These are phyloP conservation scores for Perognathus longimembris DNA, from an alignment of 2,113 vertebrate genomes.

Conservation along the genomic window DNA sequence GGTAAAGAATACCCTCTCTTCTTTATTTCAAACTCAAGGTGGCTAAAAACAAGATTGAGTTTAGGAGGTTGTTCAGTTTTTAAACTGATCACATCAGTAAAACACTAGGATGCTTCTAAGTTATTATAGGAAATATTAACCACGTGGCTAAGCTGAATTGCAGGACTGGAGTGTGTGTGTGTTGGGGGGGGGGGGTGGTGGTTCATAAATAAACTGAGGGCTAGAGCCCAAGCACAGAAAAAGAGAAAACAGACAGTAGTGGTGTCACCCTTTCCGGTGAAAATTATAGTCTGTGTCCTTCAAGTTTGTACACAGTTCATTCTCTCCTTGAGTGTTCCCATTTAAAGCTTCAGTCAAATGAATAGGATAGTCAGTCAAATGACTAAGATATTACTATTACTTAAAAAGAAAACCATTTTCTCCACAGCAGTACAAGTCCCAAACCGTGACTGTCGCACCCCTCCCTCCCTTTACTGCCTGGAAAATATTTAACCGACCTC, in stretches of 20 bases:
- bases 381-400: slow-evolving; percentile 40
- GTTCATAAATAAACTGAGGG: slow-evolving; percentile 6
- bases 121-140: slow-evolving; percentile 27
- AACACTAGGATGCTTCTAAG: slow-evolving; percentile 22
- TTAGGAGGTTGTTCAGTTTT: slow-evolving; percentile 9
- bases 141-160: not conserved
- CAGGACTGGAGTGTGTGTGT: not conserved
- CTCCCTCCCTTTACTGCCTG: slow-evolving; percentile 16
- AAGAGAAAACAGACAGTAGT: slow-evolving; percentile 42
- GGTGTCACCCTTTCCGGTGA: slow-evolving; percentile 2
- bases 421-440: not conserved
- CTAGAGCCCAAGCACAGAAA: not conserved
- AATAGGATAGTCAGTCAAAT: slow-evolving; percentile 17
- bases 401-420: slow-evolving; percentile 62
- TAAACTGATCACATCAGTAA: slow-evolving; percentile 13
- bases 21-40: slow-evolving; percentile 76
- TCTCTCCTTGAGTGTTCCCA: slow-evolving; percentile 29
- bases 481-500: slow-evolving; percentile 26
- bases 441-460: not conserved
- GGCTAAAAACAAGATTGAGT: not conserved
- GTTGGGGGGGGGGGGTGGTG: too few species aligned
- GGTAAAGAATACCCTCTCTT: slow-evolving; percentile 68
- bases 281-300: slow-evolving; percentile 4
- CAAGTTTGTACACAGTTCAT: slow-evolving; percentile 26
- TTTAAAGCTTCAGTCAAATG: slow-evolving; percentile 58